These are phyloP conservation scores for Sinocyclocheilus anshuiensis DNA, from an alignment of 2,113 vertebrate species.

Conservation along the genomic window DNA sequence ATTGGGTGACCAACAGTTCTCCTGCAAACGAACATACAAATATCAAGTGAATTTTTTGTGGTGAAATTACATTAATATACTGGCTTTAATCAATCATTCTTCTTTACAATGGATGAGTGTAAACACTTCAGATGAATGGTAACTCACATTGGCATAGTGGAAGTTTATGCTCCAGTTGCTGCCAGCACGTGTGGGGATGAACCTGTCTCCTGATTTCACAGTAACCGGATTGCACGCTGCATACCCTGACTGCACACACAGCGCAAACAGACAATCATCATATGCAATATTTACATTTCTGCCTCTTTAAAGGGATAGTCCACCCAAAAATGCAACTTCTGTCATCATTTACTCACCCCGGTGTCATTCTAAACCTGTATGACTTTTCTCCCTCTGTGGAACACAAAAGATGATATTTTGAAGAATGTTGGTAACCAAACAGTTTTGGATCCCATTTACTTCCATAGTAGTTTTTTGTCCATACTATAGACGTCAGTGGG, in stretches of 20 bases:
- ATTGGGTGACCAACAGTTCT: conserved; percentile 78
- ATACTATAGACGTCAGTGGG: neutral
- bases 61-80: neutral
- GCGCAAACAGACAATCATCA: neutral
- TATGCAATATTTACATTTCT: neutral
- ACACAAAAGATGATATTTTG: neutral
- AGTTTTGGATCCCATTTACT: neutral
- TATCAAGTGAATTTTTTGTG: neutral
- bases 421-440: neutral
- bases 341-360: neutral
- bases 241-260: conserved; percentile 65
- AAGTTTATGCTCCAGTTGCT: conserved; percentile 85
- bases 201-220: conserved; percentile 79
- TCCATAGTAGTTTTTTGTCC: neutral
- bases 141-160: conserved; percentile 78
- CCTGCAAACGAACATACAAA: conserved; percentile 58
- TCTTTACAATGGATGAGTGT: neutral
- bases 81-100: neutral
- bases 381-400: too few species aligned
- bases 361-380: too few species aligned
- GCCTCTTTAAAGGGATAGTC: neutral
- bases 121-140: neutral
- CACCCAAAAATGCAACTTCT: neutral
- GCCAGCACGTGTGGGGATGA: conserved; percentile 79
- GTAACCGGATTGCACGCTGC: conserved; percentile 73